These are phyloP conservation scores for Scatophagus argus DNA, from an alignment of 2,113 vertebrate species.

Conservation along the genomic window DNA sequence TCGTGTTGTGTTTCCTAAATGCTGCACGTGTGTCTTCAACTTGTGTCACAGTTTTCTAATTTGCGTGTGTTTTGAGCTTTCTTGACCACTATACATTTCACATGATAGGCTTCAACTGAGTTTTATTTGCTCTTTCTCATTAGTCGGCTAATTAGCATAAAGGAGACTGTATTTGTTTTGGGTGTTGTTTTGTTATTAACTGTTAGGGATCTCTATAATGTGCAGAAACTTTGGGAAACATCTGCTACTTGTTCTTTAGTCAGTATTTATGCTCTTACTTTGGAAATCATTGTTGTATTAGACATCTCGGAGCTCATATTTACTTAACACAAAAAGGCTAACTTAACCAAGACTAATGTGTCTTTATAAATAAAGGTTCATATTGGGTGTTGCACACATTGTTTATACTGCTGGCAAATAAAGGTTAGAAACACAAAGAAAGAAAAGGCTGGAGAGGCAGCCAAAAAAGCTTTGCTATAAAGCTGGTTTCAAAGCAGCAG, in stretches of 20 bases:
- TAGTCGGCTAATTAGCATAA: not conserved
- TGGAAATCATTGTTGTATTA: not conserved
- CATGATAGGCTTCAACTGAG: not conserved
- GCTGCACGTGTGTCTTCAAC: too few relatives aligned
- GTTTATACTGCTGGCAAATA: conserved; percentile 18
- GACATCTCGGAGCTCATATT: not conserved
- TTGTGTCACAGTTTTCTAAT: too few relatives aligned
- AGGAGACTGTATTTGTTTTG: not conserved
- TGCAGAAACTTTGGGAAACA: not conserved
- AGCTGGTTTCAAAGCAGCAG: conserved; percentile 23
- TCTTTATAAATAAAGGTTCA: not conserved
- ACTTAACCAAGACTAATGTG: not conserved
- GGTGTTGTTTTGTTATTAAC: not conserved
- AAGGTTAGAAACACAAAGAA: not conserved
- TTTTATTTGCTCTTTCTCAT: not conserved
- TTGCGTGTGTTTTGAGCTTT: too few relatives aligned
- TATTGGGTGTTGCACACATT: not conserved
- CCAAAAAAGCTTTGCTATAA: conserved; percentile 7
- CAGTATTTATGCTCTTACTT: not conserved
- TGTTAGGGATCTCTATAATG: not conserved
- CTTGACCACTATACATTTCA: too few relatives aligned
- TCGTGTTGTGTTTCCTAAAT: too few relatives aligned
- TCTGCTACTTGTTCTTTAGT: not conserved
- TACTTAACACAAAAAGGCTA: not conserved
- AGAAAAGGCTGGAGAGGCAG: conserved; percentile 1